phyloP scores from a whole-genome alignment of 2,113 vertebrate species.

The Pachycephala philippinensis region DNA sequence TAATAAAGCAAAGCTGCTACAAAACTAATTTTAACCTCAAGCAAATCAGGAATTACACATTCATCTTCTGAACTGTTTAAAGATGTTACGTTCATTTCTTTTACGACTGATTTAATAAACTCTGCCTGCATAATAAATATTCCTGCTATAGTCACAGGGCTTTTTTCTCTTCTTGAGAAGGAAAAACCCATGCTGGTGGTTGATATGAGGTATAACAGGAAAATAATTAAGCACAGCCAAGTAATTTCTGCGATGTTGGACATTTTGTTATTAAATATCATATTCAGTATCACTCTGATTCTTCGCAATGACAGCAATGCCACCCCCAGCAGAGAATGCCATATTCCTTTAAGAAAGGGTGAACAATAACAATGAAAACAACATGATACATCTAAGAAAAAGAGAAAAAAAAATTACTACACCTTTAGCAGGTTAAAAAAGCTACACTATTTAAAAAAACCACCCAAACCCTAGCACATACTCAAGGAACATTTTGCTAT shows the following conservation, averaged over 20 bases:
- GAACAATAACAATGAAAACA: slow-evolving; percentile 73
- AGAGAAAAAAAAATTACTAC: not conserved
- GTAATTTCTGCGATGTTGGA: slow-evolving; percentile 53
- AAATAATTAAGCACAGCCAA: slow-evolving; percentile 45
- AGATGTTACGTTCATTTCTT: slow-evolving; percentile 55
- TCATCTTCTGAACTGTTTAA: slow-evolving; percentile 45
- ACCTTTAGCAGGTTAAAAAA: slow-evolving; percentile 19
- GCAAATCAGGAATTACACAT: slow-evolving; percentile 50
- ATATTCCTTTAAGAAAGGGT: slow-evolving; percentile 67
- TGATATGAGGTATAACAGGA: not conserved
- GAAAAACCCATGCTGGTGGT: not conserved
- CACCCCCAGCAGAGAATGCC: slow-evolving; percentile 61
- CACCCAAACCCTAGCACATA: not conserved
- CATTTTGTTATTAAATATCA: slow-evolving; percentile 62
- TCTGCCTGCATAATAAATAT: slow-evolving; percentile 62
- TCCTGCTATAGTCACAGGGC: slow-evolving; percentile 19
- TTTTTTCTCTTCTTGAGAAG: slow-evolving; percentile 1
- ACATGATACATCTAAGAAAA: not conserved
- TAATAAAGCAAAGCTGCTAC: slow-evolving; percentile 37
- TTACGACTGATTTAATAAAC: slow-evolving; percentile 69
- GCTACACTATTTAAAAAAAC: not conserved
- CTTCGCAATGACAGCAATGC: slow-evolving; percentile 44
- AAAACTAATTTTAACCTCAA: slow-evolving; percentile 60
- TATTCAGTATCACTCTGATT: slow-evolving; percentile 47
- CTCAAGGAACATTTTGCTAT: not conserved